Percentiles rank a stretch among this genome's conserved stretches.
These are phyloP conservation scores for Leptosomus discolor DNA, from an alignment of 2,113 vertebrate species.

Conservation along the genomic window DNA sequence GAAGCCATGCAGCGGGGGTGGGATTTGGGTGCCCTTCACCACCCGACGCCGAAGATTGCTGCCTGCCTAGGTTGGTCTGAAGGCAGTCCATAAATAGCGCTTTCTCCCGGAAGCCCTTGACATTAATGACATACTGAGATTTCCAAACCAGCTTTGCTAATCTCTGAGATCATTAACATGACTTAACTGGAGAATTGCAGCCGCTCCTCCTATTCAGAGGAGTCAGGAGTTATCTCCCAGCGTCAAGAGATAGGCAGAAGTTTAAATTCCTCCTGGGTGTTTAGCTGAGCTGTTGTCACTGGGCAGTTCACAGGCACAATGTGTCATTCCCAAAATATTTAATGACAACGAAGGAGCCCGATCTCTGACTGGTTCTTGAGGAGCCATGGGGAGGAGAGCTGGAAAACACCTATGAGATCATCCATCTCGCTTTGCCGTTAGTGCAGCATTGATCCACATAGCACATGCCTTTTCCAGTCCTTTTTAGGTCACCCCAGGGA, in stretches of 20 bases:
- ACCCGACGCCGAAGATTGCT: not conserved
- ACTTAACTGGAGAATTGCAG: not conserved
- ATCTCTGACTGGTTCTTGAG: slow-evolving; percentile 20
- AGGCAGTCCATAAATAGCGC: not conserved
- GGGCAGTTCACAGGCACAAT: not conserved
- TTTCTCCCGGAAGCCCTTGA: not conserved
- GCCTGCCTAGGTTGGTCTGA: not conserved
- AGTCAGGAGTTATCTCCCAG: not conserved
- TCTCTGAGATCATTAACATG: not conserved
- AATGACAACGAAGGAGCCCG: slow-evolving; percentile 13
- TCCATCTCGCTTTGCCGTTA: not conserved
- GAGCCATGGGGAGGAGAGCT: not conserved
- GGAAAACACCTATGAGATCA: slow-evolving; percentile 62
- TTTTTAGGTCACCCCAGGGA: slow-evolving; percentile 49
- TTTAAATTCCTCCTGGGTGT: not conserved
- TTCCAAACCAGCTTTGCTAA: slow-evolving; percentile 5
- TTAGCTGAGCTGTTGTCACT: not conserved
- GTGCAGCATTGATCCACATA: not conserved
- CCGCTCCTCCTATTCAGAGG: not conserved
- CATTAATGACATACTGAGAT: not conserved
- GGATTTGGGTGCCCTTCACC: not conserved
- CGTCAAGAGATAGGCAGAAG: not conserved
- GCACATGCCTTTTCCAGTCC: slow-evolving; percentile 55
- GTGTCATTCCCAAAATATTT: slow-evolving; percentile 51
- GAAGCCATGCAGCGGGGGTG: not conserved